Conservation (phyloP, 2,113 vertebrate genomes). For the Ciconia boyciana region DNA sequence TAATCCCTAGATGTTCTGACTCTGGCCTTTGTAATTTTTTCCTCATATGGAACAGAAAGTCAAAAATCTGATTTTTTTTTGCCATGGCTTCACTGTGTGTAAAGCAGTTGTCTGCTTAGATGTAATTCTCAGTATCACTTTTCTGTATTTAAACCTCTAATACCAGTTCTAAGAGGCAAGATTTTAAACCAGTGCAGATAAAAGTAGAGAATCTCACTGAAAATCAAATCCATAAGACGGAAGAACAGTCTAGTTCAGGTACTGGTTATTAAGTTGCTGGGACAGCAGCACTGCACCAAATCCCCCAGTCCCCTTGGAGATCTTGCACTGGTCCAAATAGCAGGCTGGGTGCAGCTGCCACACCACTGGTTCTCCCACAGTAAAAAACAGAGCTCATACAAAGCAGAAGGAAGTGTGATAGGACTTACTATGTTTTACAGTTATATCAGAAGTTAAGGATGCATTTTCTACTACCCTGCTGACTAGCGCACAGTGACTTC, state of each 20-base stretch:
- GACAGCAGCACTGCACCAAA: not conserved
- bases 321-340: not conserved
- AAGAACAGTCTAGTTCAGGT: not conserved
- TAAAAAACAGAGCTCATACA: not conserved
- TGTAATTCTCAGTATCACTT: not conserved
- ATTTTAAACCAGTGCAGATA: not conserved
- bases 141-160: not conserved
- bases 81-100: not conserved
- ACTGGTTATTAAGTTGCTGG: not conserved
- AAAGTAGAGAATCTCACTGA: not conserved
- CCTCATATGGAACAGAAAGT: not conserved
- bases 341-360: not conserved
- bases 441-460: not conserved
- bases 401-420: not conserved
- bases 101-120: not conserved
- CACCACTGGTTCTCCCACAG: not conserved
- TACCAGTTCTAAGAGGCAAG: not conserved
- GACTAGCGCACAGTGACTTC: not conserved
- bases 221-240: not conserved
- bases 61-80: not conserved
- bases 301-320: not conserved
- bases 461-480: not conserved
- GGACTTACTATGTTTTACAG: not conserved
- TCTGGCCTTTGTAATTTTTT: not conserved
- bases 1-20: not conserved